Percentiles rank a stretch among this genome's conserved stretches.
Evolutionary conservation across 2,113 vertebrate species (phyloP).

Genomic region (Bos javanicus): DNA sequence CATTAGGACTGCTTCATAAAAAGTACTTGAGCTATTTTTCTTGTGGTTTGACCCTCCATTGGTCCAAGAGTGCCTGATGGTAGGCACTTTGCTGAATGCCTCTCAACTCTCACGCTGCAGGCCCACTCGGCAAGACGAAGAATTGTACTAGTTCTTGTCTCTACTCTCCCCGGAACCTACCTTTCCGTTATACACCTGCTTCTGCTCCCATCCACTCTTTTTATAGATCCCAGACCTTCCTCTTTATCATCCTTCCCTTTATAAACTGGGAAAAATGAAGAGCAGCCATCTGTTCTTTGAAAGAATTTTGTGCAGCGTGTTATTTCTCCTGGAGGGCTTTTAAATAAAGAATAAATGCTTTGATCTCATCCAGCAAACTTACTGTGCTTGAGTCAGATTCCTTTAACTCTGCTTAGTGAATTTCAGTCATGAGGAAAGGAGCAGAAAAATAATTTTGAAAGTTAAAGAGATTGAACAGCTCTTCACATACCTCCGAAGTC

Average conservation of each 20-base stretch:
- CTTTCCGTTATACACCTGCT: background rate
- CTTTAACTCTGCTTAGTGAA: background rate
- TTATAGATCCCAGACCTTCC: background rate
- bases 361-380: background rate
- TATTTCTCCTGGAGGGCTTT: background rate
- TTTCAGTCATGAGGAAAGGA: background rate
- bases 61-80: background rate
- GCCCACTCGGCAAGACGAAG: background rate
- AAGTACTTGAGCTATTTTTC: background rate
- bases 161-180: background rate
- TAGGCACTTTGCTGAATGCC: background rate
- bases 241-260: background rate
- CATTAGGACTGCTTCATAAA: background rate
- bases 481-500: background rate
- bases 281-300: background rate
- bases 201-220: background rate
- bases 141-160: background rate
- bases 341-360: background rate
- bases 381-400: background rate
- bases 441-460: background rate
- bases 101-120: background rate
- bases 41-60: background rate
- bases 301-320: background rate
- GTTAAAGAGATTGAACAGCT: background rate
- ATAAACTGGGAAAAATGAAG: background rate